Conservation (phyloP, 1,140 invertebrate species). For the Tribolium madens region DNA sequence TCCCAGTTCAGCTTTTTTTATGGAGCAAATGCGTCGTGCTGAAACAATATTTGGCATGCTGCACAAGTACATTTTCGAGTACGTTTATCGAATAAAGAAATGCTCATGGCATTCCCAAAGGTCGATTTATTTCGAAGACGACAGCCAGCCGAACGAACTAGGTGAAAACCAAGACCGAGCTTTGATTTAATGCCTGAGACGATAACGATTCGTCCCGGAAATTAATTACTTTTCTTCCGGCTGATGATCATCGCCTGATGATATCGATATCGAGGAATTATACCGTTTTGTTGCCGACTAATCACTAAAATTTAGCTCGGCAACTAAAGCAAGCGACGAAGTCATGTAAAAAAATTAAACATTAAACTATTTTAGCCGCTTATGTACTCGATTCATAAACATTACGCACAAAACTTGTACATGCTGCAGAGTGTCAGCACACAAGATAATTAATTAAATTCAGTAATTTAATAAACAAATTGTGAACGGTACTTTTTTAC, state of each 20-base stretch:
- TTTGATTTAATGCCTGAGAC: slow-evolving; percentile 42
- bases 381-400: slow-evolving; percentile 2
- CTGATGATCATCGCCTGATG: slow-evolving; percentile 22
- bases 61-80: slow-evolving; percentile 38
- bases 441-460: slow-evolving; percentile 15
- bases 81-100: slow-evolving; percentile 43
- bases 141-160: slow-evolving; percentile 38
- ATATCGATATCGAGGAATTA: slow-evolving; percentile 31
- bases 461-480: slow-evolving; percentile 8
- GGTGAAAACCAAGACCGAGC: slow-evolving; percentile 39
- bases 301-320: neutral
- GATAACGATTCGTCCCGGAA: slow-evolving; percentile 41
- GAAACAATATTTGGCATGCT: slow-evolving; percentile 36
- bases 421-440: neutral
- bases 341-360: neutral
- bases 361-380: neutral
- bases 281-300: neutral
- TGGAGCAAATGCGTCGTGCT: neutral
- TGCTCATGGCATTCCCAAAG: slow-evolving; percentile 32
- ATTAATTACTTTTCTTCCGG: slow-evolving; percentile 42
- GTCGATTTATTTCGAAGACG: slow-evolving; percentile 48
- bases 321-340: neutral
- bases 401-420: neutral
- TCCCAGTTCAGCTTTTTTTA: neutral
- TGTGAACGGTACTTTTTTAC: slow-evolving; percentile 2